Base-by-base conservation (phyloP, 2,113 vertebrate species). In the Ictalurus furcatus region DNA sequence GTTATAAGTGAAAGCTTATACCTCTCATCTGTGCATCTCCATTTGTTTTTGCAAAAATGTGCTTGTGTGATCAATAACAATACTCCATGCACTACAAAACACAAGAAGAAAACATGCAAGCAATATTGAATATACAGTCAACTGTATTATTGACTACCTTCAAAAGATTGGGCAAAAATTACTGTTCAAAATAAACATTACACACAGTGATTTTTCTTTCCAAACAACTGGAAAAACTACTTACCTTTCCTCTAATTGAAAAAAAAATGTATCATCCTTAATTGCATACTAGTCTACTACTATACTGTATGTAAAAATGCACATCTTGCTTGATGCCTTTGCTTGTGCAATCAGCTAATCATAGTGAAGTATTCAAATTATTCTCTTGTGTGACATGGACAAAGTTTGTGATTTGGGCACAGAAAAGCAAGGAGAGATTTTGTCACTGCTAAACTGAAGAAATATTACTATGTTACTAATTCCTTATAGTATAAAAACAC, bases 1-100 rank as follows among this genome's bases (percentile, higher is more conserved):
- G 2, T 21, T 3, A 30, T 11, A 12, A 56, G 52, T 7, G 23
- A 17, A 52, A 28, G 21, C 25, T n/a, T n/a, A n/a, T n/a, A n/a
- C 13, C 2, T 79, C 14, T 79, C 19, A 1, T 79, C 44, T 79
- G 76, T 52, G 76, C n/a, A 21, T 58, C 79, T 58, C 52, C 14
- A 21, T 56, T 58, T 58, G 23, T 58, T 58, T 34, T 30, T 34
- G 14, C 7, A 2, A 81, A 81, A 58, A 58, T 14, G 8, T 40
- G 21, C 81, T 84, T 84, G 58, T 84, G 81, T 61, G 58, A 84
- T 84, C 81, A 44, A 63, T 84, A 84, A 7, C 34, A 63, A 40
- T 84, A 44, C 59, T 63, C 23, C 54, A 63, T 40, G 11, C 34
- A 28, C 81, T 44, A 28, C 34, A 84, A 13, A 61, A 63, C 34